Evolutionary conservation across 2,888 invertebrate species (phyloP).

Genomic region (Pardosa pseudoannulata): DNA sequence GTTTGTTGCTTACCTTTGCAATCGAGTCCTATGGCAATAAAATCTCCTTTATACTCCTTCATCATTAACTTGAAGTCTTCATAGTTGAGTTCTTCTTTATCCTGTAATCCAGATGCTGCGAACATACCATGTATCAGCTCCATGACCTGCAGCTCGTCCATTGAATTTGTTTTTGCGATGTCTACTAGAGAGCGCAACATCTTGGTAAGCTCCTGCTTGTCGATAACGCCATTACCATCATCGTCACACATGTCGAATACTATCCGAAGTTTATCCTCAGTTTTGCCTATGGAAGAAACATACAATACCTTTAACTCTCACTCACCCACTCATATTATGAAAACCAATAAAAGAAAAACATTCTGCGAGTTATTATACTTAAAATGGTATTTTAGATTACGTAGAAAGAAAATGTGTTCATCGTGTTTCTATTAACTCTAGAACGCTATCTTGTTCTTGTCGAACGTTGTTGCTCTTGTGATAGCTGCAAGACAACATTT

Average conservation of each 20-base stretch:
- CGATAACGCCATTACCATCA: conserved; percentile 94
- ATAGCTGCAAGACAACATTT: too few relatives aligned
- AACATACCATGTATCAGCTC: conserved; percentile 97
- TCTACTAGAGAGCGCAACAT: conserved; percentile 95
- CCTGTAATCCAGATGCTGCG: conserved; percentile 91
- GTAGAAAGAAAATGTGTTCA: too few relatives aligned
- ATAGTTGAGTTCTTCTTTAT: conserved; percentile 92
- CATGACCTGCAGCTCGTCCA: conserved; percentile 89
- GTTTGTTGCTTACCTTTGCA: conserved; percentile 91
- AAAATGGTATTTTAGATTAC: too few relatives aligned
- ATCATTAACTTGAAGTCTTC: conserved; percentile 96
- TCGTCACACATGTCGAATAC: conserved; percentile 99
- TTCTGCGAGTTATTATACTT: too few relatives aligned
- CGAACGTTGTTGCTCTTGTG: too few relatives aligned
- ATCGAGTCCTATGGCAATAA: conserved; percentile 94
- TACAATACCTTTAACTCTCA: too few relatives aligned
- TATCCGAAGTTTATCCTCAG: conserved; percentile 93
- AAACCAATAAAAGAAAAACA: too few relatives aligned
- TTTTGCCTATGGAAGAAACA: conserved; percentile 80
- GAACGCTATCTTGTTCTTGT: too few relatives aligned
- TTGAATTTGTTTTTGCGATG: conserved; percentile 91
- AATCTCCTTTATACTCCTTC: conserved; percentile 97
- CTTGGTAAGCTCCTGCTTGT: conserved; percentile 93
- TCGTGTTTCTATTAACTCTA: too few relatives aligned
- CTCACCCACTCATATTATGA: too few relatives aligned